A percentile compares a stretch with the other conserved stretches of the same genome.
Evolutionary conservation across 2,797 vertebrate genomes (phyloP).

Genomic region (Sebastiscus tertius): DNA sequence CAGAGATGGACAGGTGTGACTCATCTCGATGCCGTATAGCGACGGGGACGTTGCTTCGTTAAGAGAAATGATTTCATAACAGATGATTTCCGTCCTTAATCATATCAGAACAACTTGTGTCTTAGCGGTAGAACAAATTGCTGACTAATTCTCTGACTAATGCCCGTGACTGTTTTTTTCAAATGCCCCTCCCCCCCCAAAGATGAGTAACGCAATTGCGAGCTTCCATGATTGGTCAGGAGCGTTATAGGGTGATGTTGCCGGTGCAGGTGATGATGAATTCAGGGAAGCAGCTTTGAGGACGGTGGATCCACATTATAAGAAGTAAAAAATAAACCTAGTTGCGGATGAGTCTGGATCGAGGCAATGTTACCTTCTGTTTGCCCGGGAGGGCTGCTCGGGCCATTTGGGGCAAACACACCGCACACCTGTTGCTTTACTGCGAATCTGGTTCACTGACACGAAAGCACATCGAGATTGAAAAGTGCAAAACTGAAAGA

Average conservation of each 20-base stretch:
- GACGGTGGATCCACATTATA: background rate
- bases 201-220: background rate
- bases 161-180: background rate
- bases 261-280: slow-evolving; percentile 3
- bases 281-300: background rate
- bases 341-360: background rate
- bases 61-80: slow-evolving; percentile 4
- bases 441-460: slow-evolving; percentile 27
- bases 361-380: slow-evolving; percentile 24
- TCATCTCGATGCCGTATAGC: background rate
- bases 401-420: slow-evolving; percentile 17
- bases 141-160: slow-evolving; percentile 30
- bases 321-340: background rate
- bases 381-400: background rate
- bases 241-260: background rate
- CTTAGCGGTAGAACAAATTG: background rate
- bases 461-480: slow-evolving; percentile 46
- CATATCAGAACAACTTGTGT: slow-evolving; percentile 13
- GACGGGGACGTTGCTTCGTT: background rate
- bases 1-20: background rate
- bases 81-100: slow-evolving; percentile 1
- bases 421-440: slow-evolving; percentile 42
- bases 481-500: slow-evolving; percentile 30
- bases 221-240: background rate
- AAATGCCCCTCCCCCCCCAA: background rate